A percentile compares a stretch with the other conserved stretches of the same genome.
Conservation (phyloP, 2,113 vertebrate genomes). For the Gyps fulvus region DNA sequence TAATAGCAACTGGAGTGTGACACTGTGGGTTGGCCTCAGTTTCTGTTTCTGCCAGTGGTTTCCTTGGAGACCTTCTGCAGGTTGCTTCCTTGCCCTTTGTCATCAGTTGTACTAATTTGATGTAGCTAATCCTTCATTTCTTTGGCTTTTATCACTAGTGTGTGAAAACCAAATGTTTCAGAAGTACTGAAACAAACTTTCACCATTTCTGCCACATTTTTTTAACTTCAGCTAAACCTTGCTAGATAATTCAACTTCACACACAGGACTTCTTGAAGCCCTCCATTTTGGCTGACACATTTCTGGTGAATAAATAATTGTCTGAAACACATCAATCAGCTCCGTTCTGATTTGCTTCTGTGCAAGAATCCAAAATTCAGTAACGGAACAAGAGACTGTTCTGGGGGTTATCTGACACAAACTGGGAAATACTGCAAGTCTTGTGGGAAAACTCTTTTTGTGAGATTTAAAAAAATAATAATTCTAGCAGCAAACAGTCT, state of each 20-base stretch:
- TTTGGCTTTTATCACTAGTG: background rate
- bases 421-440: background rate
- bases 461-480: background rate
- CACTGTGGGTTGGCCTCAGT: background rate
- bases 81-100: background rate
- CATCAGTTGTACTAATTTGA: background rate
- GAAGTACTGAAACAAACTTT: background rate
- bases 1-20: background rate
- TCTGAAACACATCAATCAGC: background rate
- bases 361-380: background rate
- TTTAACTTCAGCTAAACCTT: background rate
- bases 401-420: background rate
- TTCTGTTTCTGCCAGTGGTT: background rate
- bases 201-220: background rate
- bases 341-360: background rate
- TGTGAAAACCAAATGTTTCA: background rate
- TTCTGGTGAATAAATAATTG: background rate
- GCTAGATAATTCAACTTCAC: background rate
- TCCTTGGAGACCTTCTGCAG: constrained; percentile 10
- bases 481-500: background rate
- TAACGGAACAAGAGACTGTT: background rate
- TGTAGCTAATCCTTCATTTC: background rate
- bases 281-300: background rate
- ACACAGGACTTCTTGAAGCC: background rate
- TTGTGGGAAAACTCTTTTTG: background rate